Evolutionary conservation across 2,797 vertebrate species (phyloP).

Genomic region (Cuculus canorus): DNA sequence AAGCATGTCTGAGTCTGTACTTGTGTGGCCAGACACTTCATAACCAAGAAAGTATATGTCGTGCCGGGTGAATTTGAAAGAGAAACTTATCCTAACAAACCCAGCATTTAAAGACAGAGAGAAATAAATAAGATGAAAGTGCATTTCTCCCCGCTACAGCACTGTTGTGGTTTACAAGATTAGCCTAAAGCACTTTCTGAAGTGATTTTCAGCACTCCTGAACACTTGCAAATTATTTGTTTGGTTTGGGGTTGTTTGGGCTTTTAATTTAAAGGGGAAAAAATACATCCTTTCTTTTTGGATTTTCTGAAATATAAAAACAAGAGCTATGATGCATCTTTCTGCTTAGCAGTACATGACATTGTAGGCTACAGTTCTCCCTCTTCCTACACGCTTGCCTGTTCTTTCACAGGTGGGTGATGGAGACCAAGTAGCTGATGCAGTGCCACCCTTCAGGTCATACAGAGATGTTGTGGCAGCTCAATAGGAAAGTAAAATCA

Average conservation of each 20-base stretch:
- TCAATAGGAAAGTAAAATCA: neutral
- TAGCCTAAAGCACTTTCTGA: slow-evolving; percentile 31
- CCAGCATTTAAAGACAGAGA: neutral
- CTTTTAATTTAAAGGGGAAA: neutral
- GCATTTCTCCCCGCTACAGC: neutral
- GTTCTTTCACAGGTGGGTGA: neutral
- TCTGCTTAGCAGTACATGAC: neutral
- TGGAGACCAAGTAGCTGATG: neutral
- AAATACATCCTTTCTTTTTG: neutral
- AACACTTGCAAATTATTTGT: slow-evolving; percentile 23
- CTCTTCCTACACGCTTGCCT: neutral
- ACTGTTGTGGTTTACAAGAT: slow-evolving; percentile 47
- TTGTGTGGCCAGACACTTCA: neutral
- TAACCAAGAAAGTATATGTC: neutral
- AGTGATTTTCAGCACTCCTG: slow-evolving; percentile 22
- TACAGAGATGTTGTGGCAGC: neutral
- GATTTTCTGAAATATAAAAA: neutral
- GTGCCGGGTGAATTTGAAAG: neutral
- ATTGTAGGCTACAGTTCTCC: neutral
- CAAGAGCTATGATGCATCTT: neutral
- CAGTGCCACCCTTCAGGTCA: neutral
- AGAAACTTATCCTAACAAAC: neutral
- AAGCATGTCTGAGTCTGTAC: neutral
- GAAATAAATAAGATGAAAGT: slow-evolving; percentile 49
- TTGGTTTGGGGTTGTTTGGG: neutral